These are phyloP conservation scores for Drosophila jambulina DNA, from an alignment of 1,140 invertebrate genomes.

Conservation along the genomic window DNA sequence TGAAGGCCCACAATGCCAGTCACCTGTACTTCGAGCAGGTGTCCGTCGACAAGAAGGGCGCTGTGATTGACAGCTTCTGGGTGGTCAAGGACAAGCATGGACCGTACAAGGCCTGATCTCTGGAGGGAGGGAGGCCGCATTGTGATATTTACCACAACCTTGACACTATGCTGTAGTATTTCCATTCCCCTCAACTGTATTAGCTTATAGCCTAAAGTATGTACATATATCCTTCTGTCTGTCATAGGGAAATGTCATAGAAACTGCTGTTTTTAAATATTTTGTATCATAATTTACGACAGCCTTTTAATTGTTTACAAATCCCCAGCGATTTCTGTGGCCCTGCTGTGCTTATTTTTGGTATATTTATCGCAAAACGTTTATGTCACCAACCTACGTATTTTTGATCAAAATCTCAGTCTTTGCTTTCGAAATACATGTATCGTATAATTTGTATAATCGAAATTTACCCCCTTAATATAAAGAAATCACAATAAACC, in stretches of 20 bases:
- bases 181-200: conserved; percentile 1
- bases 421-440: not conserved
- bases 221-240: not conserved
- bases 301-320: not conserved
- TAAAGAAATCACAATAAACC: not conserved
- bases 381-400: not conserved
- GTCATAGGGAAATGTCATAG: too few relatives aligned
- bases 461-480: not conserved
- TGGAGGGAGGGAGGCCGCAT: not conserved
- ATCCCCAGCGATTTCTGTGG: not conserved
- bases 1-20: conserved; percentile 92
- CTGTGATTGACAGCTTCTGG: conserved; percentile 91
- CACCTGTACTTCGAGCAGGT: conserved; percentile 97
- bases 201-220: not conserved
- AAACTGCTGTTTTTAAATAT: not conserved
- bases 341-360: not conserved
- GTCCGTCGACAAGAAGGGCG: conserved; percentile 92
- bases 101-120: conserved; percentile 57
- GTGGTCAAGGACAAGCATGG: conserved; percentile 89
- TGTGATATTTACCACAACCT: conserved; percentile 14
- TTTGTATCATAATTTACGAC: not conserved
- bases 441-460: not conserved
- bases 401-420: not conserved
- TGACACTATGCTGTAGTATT: not conserved
- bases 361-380: not conserved